These are phyloP conservation scores for Myotis daubentonii DNA, from an alignment of 2,797 vertebrate species.

Conservation along the genomic window DNA sequence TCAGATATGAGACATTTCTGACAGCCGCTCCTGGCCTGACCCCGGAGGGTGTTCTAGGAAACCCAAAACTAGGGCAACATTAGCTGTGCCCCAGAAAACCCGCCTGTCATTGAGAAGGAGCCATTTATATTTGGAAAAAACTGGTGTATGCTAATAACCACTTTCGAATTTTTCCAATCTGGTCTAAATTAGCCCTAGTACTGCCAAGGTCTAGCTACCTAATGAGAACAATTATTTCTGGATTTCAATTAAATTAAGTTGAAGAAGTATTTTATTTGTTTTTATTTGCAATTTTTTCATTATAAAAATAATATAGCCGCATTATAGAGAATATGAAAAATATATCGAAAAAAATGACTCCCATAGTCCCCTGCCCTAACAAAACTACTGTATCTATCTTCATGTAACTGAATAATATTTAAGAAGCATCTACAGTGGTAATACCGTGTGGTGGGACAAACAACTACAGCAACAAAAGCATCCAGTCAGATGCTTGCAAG, in stretches of 20 bases:
- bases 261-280: constrained; percentile 72
- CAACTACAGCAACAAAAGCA: background rate
- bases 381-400: background rate
- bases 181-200: constrained; percentile 67
- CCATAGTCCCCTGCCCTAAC: background rate
- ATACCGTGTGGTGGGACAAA: background rate
- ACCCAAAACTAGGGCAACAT: constrained; percentile 62
- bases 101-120: constrained; percentile 52
- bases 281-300: constrained; percentile 72
- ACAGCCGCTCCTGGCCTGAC: constrained; percentile 58
- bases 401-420: background rate
- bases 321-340: constrained; percentile 64
- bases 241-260: constrained; percentile 77
- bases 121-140: constrained; percentile 55
- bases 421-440: background rate
- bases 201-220: constrained; percentile 72
- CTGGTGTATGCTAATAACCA: constrained; percentile 60
- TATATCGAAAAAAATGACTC: background rate
- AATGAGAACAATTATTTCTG: constrained; percentile 81
- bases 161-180: constrained; percentile 63
- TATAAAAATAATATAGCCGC: constrained; percentile 67
- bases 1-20: constrained; percentile 62
- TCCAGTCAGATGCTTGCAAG: background rate
- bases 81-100: constrained; percentile 73
- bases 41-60: constrained; percentile 72